Conservation (phyloP, 2,113 vertebrate genomes). For the Platichthys stellatus region DNA sequence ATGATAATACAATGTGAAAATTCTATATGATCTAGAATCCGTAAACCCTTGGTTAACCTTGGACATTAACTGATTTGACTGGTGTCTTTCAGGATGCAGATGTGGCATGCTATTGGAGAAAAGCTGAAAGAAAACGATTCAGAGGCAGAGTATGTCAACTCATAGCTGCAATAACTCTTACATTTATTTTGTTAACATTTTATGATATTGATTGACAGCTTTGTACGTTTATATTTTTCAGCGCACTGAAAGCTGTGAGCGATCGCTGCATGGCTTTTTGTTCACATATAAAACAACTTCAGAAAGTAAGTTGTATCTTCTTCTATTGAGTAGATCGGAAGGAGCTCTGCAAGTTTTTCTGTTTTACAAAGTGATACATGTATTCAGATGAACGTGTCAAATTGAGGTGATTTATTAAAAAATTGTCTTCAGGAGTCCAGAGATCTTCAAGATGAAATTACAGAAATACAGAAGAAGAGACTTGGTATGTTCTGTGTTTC, state of each 20-base stretch:
- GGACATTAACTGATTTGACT: neutral
- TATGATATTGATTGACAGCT: neutral
- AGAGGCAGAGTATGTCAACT: constrained; percentile 71
- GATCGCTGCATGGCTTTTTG: constrained; percentile 70
- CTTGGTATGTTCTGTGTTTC: constrained; percentile 67
- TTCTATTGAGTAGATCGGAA: neutral
- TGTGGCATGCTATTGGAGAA: constrained; percentile 77
- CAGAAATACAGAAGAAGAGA: constrained; percentile 77
- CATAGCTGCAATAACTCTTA: neutral
- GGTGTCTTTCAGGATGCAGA: constrained; percentile 80
- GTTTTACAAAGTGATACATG: neutral
- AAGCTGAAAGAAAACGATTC: constrained; percentile 72
- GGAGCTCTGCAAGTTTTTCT: neutral
- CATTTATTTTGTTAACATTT: neutral
- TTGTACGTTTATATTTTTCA: constrained; percentile 33
- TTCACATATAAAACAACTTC: constrained; percentile 71
- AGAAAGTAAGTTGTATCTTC: constrained; percentile 59
- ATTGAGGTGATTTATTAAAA: neutral
- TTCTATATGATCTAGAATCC: neutral
- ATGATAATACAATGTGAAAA: neutral
- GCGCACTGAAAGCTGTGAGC: constrained; percentile 68
- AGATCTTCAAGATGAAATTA: constrained; percentile 78
- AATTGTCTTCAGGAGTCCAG: constrained; percentile 71
- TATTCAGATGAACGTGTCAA: neutral
- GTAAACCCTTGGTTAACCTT: neutral